Evolutionary conservation across 2,113 vertebrate genomes (phyloP).

Genomic region (Heterochromis multidens): DNA sequence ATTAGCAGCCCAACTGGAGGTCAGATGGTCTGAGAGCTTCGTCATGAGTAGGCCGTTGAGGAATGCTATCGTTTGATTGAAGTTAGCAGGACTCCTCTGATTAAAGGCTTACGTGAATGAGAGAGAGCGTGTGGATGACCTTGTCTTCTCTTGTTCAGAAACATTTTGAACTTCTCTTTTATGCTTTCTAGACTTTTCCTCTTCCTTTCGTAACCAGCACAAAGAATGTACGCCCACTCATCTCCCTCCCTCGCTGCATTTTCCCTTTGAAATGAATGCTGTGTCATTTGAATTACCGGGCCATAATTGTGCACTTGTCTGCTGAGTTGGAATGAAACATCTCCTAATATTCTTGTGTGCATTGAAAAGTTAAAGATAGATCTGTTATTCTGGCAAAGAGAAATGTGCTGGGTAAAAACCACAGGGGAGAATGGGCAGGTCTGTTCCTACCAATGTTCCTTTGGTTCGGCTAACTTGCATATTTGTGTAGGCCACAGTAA

Average conservation of each 20-base stretch:
- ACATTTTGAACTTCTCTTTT: conserved; percentile 24
- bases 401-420: neutral
- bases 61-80: conserved; percentile 52
- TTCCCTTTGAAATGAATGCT: neutral
- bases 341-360: neutral
- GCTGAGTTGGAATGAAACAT: neutral
- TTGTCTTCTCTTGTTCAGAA: conserved; percentile 13
- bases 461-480: conserved; percentile 20
- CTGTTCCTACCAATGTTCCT: conserved; percentile 15
- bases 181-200: conserved; percentile 24
- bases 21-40: conserved; percentile 35
- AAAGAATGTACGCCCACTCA: conserved; percentile 21
- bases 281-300: neutral
- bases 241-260: neutral
- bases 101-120: conserved; percentile 38
- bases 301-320: neutral
- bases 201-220: conserved; percentile 31
- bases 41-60: conserved; percentile 44
- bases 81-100: conserved; percentile 26
- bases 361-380: neutral
- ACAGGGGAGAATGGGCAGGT: neutral
- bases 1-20: conserved; percentile 22
- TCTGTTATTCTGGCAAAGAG: conserved; percentile 1
- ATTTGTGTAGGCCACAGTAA: conserved; percentile 9
- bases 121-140: conserved; percentile 24